These are phyloP conservation scores for Aleiodes sp. DNA, from an alignment of 1,140 invertebrate genomes.

Conservation along the genomic window DNA sequence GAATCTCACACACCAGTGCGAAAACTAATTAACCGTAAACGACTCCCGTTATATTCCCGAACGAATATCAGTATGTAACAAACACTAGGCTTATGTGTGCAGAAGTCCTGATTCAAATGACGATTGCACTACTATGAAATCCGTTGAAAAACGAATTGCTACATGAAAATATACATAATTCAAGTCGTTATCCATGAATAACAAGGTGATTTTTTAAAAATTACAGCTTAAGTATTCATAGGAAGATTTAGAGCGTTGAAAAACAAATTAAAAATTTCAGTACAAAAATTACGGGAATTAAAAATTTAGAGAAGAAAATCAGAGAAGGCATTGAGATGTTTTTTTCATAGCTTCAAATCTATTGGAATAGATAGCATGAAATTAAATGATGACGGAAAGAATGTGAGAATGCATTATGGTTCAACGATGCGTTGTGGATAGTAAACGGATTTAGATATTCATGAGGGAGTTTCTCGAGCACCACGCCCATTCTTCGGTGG, in stretches of 20 bases:
- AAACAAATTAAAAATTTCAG: too few species aligned
- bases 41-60: slow-evolving; percentile 9
- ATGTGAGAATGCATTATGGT: slow-evolving; percentile 22
- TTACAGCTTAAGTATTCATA: too few species aligned
- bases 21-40: slow-evolving; percentile 13
- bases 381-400: slow-evolving; percentile 15
- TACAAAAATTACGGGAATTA: too few species aligned
- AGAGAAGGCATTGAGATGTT: not conserved
- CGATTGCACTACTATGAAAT: slow-evolving; percentile 1
- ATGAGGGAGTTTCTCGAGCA: slow-evolving; percentile 28
- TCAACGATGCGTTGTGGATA: slow-evolving; percentile 25
- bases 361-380: slow-evolving; percentile 9
- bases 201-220: too few species aligned
- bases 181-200: too few species aligned
- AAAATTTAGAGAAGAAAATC: not conserved
- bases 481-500: slow-evolving; percentile 18
- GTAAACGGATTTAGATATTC: slow-evolving; percentile 41
- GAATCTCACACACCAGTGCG: not conserved
- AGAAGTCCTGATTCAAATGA: not conserved
- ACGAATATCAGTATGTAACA: not conserved
- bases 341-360: slow-evolving; percentile 6
- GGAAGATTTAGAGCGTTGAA: too few species aligned
- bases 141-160: not conserved
- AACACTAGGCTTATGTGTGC: not conserved
- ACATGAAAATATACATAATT: not conserved